Evolutionary conservation across 2,797 vertebrate species (phyloP).

Genomic region (Percopsis omiscomaycus): DNA sequence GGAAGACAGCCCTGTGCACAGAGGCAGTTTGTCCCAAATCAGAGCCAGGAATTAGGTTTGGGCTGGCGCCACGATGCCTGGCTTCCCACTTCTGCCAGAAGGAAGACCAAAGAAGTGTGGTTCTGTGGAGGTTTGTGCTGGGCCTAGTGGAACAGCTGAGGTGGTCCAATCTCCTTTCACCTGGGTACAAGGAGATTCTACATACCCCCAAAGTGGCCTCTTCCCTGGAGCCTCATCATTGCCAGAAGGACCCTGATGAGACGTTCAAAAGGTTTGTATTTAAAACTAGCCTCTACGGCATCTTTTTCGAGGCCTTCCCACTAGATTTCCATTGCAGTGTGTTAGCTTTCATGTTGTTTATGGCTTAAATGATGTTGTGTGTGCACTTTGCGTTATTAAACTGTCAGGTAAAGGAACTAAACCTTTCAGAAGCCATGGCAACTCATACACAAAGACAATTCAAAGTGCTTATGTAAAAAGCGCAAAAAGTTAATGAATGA

Average conservation of each 20-base stretch:
- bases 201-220: constrained; percentile 37
- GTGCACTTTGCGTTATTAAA: constrained; percentile 18
- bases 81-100: constrained; percentile 81
- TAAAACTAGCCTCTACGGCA: neutral
- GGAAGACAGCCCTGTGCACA: constrained; percentile 80
- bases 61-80: constrained; percentile 74
- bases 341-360: neutral
- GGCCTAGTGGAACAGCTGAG: constrained; percentile 76
- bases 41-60: constrained; percentile 50
- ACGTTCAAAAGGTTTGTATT: constrained; percentile 79
- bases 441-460: too few species aligned
- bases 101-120: constrained; percentile 71
- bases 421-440: constrained; percentile 13
- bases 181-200: constrained; percentile 66
- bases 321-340: neutral
- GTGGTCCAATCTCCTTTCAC: constrained; percentile 65
- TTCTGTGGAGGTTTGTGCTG: constrained; percentile 76
- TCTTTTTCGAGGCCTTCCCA: neutral
- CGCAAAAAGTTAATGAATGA: neutral
- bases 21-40: constrained; percentile 79
- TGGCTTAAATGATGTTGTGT: neutral
- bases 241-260: constrained; percentile 75
- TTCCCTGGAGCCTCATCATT: constrained; percentile 65
- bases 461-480: constrained; percentile 2
- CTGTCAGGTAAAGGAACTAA: constrained; percentile 14